phyloP scores from a whole-genome alignment of 1,140 invertebrate genomes.

The Ceratina japonica region DNA sequence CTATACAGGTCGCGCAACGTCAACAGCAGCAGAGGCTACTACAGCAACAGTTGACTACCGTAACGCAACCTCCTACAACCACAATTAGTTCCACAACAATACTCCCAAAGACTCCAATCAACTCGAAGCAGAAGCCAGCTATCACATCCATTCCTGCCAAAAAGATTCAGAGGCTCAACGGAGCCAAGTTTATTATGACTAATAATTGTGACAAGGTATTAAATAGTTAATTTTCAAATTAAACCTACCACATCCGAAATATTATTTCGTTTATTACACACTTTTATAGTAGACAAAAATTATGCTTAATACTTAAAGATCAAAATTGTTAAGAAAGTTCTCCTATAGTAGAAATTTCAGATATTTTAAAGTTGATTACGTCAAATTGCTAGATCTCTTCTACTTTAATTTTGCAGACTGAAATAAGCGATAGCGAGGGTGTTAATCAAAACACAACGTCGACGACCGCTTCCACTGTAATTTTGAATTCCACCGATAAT shows the following conservation, averaged over 20 bases:
- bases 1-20: conserved; percentile 81
- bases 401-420: conserved; percentile 67
- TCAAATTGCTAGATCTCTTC: too few relatives aligned
- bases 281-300: too few relatives aligned
- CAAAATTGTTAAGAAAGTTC: background rate
- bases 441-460: conserved; percentile 64
- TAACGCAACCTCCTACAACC: conserved; percentile 75
- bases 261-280: too few relatives aligned
- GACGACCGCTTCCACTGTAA: conserved; percentile 53
- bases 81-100: conserved; percentile 69
- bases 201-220: conserved; percentile 78
- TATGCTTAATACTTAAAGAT: too few relatives aligned
- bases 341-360: background rate
- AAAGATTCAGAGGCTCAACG: conserved; percentile 78
- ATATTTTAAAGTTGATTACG: too few relatives aligned
- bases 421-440: conserved; percentile 73
- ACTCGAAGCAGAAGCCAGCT: conserved; percentile 77
- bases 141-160: conserved; percentile 74
- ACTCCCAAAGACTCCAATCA: conserved; percentile 74
- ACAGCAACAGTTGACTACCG: conserved; percentile 78
- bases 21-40: conserved; percentile 82
- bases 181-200: conserved; percentile 76
- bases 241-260: background rate
- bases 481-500: conserved; percentile 70
- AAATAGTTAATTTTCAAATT: background rate